Evolutionary conservation across 2,113 vertebrate genomes (phyloP), one percentile per base, ranked within the genome.

Genomic region (Barbus barbus): DNA sequence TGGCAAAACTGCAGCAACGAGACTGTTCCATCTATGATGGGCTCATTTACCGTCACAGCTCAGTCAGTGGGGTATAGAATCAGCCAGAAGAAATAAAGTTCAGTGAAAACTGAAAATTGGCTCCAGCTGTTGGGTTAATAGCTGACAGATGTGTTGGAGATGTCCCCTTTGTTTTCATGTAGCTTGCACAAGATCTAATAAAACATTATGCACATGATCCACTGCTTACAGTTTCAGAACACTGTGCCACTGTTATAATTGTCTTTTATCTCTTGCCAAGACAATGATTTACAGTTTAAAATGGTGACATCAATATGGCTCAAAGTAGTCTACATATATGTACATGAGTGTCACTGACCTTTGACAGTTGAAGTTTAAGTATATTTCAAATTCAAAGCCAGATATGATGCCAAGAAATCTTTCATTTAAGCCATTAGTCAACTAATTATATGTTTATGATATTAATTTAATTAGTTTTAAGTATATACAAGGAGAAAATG

Each of bases 131-230:
- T 83, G 48, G 33, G 31, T 71, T 85, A 80, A 88, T 77, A 78
- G 56, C 14, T 58, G 16, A 53, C 86, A 87, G 81, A 85, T 87
- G 85, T 65, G 74, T 26, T 60, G 28, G 58, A 83, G 28, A 46
- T 46, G 24, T 4, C 41, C 31, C 22, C 56, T n/a, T 75, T 24
- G 4, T 41, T 33, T 83, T 74, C 38, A 28, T 80, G 61, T 67
- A 51, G n/a, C 60, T 71, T 16, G 26, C 73, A 75, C n/a, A 73
- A 31, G 18, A 31, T 48, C 60, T 80, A 65, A 63, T 67, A 20
- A 9, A 9, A 41, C 22, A n/a, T 60, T 13, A 78, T 67, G 78
- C 24, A 31, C 9, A 65, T 16, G 8, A 22, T 65, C 58, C 78
- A 63, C 58, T 13, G 14, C n/a, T 26, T 65, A 4, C 24, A 31